Percentiles rank a stretch among this genome's conserved stretches.
Conservation (phyloP, 2,113 vertebrate species). For the Megaptera novaeangliae region DNA sequence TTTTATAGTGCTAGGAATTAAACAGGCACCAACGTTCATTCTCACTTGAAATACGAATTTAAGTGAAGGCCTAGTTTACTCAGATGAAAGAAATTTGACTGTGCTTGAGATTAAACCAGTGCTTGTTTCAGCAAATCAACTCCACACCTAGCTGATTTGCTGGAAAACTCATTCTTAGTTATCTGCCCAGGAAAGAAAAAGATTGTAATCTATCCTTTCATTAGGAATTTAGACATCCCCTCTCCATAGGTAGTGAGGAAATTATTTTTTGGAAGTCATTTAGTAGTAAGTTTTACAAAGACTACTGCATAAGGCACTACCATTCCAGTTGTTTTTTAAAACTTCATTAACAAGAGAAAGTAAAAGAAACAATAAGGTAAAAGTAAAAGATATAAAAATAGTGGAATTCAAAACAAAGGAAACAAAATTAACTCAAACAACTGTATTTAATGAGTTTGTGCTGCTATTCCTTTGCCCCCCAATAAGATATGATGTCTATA, state of each 20-base stretch:
- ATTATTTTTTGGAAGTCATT: neutral
- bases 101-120: neutral
- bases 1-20: constrained; percentile 7
- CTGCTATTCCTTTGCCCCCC: neutral
- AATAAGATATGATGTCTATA: neutral
- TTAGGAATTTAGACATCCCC: neutral
- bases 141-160: neutral
- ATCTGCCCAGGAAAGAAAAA: neutral
- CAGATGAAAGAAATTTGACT: neutral
- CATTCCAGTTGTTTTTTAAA: neutral
- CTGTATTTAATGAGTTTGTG: neutral
- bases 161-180: constrained; percentile 38
- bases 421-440: neutral
- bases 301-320: neutral
- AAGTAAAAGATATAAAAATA: neutral
- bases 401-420: neutral
- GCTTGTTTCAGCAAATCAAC: constrained; percentile 13
- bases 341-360: neutral
- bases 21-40: neutral
- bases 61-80: neutral
- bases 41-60: neutral
- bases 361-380: neutral
- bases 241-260: neutral
- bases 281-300: neutral
- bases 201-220: neutral